Evolutionary conservation across 2,888 invertebrate species (phyloP).

Genomic region (Thysanoteuthis rhombus): DNA sequence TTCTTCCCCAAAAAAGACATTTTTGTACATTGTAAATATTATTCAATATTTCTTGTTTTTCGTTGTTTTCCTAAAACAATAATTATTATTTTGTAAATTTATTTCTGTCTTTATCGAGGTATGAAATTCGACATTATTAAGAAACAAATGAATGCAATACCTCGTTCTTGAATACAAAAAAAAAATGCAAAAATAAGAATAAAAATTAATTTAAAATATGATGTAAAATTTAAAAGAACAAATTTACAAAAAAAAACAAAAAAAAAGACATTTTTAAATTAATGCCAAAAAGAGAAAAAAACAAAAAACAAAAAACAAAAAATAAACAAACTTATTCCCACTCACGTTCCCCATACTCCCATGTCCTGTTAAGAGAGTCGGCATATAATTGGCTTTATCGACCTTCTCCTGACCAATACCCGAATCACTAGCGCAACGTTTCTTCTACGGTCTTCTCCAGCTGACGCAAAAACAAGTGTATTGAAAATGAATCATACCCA

Average conservation of each 20-base stretch:
- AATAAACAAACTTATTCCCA: background rate
- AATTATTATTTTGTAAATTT: background rate
- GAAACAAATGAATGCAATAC: background rate
- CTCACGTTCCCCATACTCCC: background rate
- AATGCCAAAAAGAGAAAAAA: background rate
- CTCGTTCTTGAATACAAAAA: background rate
- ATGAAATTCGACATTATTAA: background rate
- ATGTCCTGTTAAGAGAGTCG: background rate
- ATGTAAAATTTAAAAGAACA: background rate
- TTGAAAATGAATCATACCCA: too few species aligned
- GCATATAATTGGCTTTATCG: background rate
- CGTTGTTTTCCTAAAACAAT: background rate
- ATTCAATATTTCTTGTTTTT: background rate
- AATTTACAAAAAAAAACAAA: background rate
- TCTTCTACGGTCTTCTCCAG: background rate
- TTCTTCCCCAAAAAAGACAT: background rate
- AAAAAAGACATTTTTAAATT: background rate
- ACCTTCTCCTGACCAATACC: background rate
- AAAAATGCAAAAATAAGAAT: background rate
- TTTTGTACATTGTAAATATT: background rate
- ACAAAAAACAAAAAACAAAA: background rate
- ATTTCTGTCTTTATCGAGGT: background rate
- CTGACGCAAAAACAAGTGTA: too few species aligned
- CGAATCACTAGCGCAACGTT: too few species aligned
- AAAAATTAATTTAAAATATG: background rate